These are phyloP conservation scores for Amblyjoppa fuscipennis DNA, from an alignment of 2,888 invertebrate genomes.

Conservation along the genomic window DNA sequence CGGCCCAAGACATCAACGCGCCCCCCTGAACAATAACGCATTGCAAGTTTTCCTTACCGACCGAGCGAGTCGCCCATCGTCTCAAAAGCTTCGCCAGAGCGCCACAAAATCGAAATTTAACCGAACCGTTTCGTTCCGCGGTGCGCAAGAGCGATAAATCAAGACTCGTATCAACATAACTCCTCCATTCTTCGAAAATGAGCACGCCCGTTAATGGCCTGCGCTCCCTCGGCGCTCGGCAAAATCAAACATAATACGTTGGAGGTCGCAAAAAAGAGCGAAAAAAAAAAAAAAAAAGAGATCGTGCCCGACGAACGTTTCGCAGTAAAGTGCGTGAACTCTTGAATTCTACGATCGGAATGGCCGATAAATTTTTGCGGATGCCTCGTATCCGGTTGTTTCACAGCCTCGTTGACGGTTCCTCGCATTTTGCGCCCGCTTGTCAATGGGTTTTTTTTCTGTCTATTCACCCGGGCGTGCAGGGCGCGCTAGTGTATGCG, in stretches of 20 bases:
- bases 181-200: too few species aligned
- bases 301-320: slow-evolving; percentile 22
- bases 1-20: too few species aligned
- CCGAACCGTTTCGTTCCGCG: too few species aligned
- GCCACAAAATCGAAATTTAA: too few species aligned
- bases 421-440: slow-evolving; percentile 72
- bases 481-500: slow-evolving; percentile 3
- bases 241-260: neutral
- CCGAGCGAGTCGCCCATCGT: too few species aligned
- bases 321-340: slow-evolving; percentile 48
- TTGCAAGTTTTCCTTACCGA: too few species aligned
- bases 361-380: slow-evolving; percentile 76
- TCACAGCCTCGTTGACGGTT: slow-evolving; percentile 76
- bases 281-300: slow-evolving; percentile 17
- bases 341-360: slow-evolving; percentile 56
- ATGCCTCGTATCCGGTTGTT: slow-evolving; percentile 84
- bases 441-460: slow-evolving; percentile 50
- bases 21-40: too few species aligned
- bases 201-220: too few species aligned
- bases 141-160: too few species aligned
- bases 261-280: neutral
- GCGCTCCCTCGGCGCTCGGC: neutral
- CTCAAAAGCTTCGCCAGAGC: too few species aligned
- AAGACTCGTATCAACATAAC: too few species aligned
- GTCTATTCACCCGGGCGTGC: slow-evolving; percentile 19